Percentiles rank a stretch among this genome's conserved stretches.
These are phyloP conservation scores for Ptychadena robeensis DNA, from an alignment of 2,797 vertebrate species.

Conservation along the genomic window DNA sequence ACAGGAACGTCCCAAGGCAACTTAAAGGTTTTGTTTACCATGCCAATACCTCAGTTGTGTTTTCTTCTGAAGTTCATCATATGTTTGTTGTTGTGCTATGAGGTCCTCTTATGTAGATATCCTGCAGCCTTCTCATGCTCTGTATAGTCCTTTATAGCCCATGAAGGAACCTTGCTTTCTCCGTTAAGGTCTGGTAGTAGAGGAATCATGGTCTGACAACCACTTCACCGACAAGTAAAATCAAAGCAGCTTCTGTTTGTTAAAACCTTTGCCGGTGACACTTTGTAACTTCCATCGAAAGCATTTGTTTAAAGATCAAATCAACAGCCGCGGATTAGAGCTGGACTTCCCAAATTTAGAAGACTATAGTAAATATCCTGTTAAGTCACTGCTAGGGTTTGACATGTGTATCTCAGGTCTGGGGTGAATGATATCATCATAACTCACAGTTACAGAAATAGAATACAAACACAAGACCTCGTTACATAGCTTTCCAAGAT, in stretches of 20 bases:
- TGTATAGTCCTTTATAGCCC: slow-evolving; percentile 9
- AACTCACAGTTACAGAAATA: slow-evolving; percentile 82
- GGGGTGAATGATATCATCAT: slow-evolving; percentile 70
- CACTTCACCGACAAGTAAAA: background rate
- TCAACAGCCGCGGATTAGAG: slow-evolving; percentile 69
- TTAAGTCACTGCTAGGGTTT: slow-evolving; percentile 74
- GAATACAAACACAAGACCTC: slow-evolving; percentile 68
- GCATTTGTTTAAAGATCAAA: slow-evolving; percentile 64
- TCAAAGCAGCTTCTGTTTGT: slow-evolving; percentile 10
- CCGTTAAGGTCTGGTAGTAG: background rate
- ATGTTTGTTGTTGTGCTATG: background rate
- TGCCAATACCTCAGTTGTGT: background rate
- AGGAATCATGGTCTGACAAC: slow-evolving; percentile 7
- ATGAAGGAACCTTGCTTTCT: background rate
- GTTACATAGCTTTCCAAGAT: slow-evolving; percentile 42
- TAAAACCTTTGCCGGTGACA: slow-evolving; percentile 23
- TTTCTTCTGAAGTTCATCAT: background rate
- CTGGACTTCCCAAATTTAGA: slow-evolving; percentile 59
- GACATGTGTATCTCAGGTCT: slow-evolving; percentile 69
- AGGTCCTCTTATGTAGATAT: background rate
- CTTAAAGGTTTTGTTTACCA: background rate
- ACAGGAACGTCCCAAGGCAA: background rate
- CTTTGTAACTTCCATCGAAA: slow-evolving; percentile 50
- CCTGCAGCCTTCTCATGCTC: background rate
- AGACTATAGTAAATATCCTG: slow-evolving; percentile 69